Base-by-base conservation (phyloP, 2,888 invertebrate genomes). In the Acrocyrtus sp. region DNA sequence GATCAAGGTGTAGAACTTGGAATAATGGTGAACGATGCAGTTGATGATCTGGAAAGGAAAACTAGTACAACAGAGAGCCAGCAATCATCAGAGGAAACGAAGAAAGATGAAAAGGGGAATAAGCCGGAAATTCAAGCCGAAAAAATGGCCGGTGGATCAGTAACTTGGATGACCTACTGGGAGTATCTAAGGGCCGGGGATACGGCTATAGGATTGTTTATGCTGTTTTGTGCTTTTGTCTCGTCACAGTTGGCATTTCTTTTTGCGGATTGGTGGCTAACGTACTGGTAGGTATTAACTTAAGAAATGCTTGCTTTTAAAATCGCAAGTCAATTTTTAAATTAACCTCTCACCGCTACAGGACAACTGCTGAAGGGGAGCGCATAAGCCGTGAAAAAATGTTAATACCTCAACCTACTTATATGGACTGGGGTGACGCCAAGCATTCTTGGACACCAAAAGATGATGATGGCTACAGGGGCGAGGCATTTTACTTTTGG, bases 141-240 rank as follows among this genome's bases (percentile, higher is more conserved):
- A 48, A 72, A 74, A 69, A 81, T 79, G 78, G 75, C 76, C 2
- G 76, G 76, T 51, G 82, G 82, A 0, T 78, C 75, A 0, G 79
- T 82, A 3, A 78, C 76, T 6, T 69, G 61, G 24, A 66, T 48
- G 39, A 77, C 79, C 1, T 94, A 94, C 47, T 76, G 67, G 69
- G 77, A 82, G 5, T 82, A 81, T 53, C 78, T 81, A 12, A 48
- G 22, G 6, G 63, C 76, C 8, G 78, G 79, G 8, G 69, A 76
- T n/a, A 61, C 76, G 3, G 39, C 29, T 3, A 41, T 68, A 8
- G 72, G 65, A n/a, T 48, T 80, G 5, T 47, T 68, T 24, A 43
- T 78, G 17, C 21, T 81, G 6, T 41, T 74, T n/a, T 17, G 77
- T 22, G 57, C 63, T 0, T 77, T 78, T 27, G 2, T 78, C 1